phyloP scores from a whole-genome alignment of 2,888 invertebrate genomes.

The Autographa pulchrina region DNA sequence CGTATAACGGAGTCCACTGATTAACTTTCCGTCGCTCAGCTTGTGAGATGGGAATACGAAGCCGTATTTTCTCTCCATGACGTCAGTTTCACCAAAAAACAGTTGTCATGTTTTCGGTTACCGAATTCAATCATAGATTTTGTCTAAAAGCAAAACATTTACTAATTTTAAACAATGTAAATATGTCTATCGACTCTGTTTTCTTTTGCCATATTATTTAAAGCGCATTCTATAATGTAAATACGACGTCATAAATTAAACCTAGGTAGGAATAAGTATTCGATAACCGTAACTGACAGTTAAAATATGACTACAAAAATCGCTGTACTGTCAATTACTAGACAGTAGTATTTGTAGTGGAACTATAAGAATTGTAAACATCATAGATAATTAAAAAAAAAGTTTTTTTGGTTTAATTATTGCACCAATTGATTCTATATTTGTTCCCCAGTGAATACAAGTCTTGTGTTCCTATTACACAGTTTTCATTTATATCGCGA shows the following conservation, averaged over 20 bases:
- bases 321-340: no score
- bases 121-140: constrained; percentile 33
- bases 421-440: no score
- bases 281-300: no score
- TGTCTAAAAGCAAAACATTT: constrained; percentile 26
- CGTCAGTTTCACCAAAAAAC: constrained; percentile 43
- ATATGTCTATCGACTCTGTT: neutral
- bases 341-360: no score
- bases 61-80: constrained; percentile 46
- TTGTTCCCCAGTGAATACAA: constrained; percentile 23
- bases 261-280: no score
- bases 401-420: no score
- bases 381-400: no score
- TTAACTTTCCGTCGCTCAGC: constrained; percentile 38
- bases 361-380: no score
- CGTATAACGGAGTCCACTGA: constrained; percentile 31
- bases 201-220: neutral
- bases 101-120: constrained; percentile 31
- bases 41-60: constrained; percentile 38
- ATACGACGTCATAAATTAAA: no score
- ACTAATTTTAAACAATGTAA: constrained; percentile 20
- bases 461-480: constrained; percentile 36
- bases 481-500: neutral
- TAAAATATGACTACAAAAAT: no score
- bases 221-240: no score